Base-by-base conservation (phyloP, 1,140 invertebrate genomes). In the Tetraneura akinire region DNA sequence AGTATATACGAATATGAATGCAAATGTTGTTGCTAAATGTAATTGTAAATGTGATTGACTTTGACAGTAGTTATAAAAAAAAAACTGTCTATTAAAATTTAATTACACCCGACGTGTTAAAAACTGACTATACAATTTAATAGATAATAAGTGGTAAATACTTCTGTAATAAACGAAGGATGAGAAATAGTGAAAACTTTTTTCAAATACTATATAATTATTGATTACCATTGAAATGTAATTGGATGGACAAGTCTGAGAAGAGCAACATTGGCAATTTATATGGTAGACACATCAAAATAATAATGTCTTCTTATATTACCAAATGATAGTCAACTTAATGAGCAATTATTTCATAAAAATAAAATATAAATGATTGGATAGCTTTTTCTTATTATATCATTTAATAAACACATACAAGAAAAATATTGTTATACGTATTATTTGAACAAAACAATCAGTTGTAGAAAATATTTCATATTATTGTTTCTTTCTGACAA, bases 201-300 rank as follows among this genome's bases (percentile, higher is more conserved):
- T 71, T 71, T 71, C 45, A 51, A 71, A 71, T 51, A 51, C 68
- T 51, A 29, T 51, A 51, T 51, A 49, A 71, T n/a, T n/a, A n/a
- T 51, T 29, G 68, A 71, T 29, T 45, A 45, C 26, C 26, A 45
- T 71, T 29, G 42, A 23, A 51, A 51, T 51, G 68, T 71, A 71
- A 71, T 71, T 71, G 68, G 68, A 51, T 29, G 49, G 68, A 71
- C 68, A 71, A 45, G 68, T 51, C 68, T 8, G 47, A 71, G 23
- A 71, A 51, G n/a, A 71, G 45, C 45, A 71, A 29, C 45, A 51
- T 71, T 71, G 68, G 68, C 45, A 71, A 71, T 71, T 71, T 51
- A 49, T 37, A 14, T 71, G 47, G 45, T 49, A 51, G 6, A 8
- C 29, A 45, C 23, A 21, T 37, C 3, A 26, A 29, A 70, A 21